Base-by-base conservation (phyloP, 2,888 invertebrate species). In the Drosophila birchii region DNA sequence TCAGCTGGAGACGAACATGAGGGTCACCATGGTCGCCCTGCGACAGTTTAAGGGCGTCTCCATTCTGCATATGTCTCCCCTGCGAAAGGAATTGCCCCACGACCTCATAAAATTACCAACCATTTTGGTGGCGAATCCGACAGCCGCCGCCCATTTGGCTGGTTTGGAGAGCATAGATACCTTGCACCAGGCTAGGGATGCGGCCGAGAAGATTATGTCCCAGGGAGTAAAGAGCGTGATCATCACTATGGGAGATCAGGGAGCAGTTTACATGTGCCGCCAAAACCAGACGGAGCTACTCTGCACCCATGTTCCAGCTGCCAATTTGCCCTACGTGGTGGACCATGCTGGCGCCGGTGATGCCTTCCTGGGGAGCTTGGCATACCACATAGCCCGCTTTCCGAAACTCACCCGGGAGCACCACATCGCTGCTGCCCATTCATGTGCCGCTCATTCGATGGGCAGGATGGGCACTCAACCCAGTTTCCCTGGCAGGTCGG, bases 331-430 rank as follows among this genome's bases (percentile, higher is more conserved):
- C 0, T 93, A 93, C 60, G 95, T 97, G 54, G 94, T 97, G 0
- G 99, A 99, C 92, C 96, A 97, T 20, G 97, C 97, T 0, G 99
- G 99, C 23, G 99, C 99, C 56, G 98, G 98, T 4, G 99, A 99
- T 93, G 96, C 98, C 20, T 99, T 99, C 93, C 95, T 98, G 73
- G 99, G 99, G 20, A 96, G 97, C 9, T 92, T 99, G 73, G 98
- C 97, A 1, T 97, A 95, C 89, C 96, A 95, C 86, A 91, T 97
- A 70, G 94, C 96, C 0, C 93, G 93, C 57, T 92, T 94, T 78
- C 94, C 95, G 16, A 89, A 94, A 43, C 89, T 95, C 36, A 90
- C 94, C 0, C 91, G 97, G 70, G 93, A 94, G 85, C 95, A 96
- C 90, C 94, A 95, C 78, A 94, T 98, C 57, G 94, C 94, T 74